Conservation (phyloP, 2,888 invertebrate genomes). For the Tachystola acroxantha region DNA sequence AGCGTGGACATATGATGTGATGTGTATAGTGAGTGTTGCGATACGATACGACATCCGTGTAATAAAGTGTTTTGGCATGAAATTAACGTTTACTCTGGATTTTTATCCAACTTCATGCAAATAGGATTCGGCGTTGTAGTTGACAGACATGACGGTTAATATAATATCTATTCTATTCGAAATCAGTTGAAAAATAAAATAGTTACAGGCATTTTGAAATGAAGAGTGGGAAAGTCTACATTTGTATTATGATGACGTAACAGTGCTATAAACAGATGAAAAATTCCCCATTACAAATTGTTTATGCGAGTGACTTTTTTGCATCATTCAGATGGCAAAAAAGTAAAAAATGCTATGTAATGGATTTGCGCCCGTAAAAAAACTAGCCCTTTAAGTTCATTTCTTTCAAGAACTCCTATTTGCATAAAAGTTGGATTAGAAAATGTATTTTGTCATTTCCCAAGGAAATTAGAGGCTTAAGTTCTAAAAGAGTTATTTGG, state of each 20-base stretch:
- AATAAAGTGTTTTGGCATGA: conserved; percentile 4
- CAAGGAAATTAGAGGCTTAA: conserved; percentile 4
- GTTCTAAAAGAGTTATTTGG: background rate
- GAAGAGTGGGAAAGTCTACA: no score
- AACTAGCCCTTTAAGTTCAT: background rate
- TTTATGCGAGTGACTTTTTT: no score
- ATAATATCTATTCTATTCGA: no score
- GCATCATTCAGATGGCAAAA: no score
- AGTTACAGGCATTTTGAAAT: no score
- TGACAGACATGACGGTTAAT: no score
- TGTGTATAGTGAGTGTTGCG: conserved; percentile 33
- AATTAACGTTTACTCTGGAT: background rate
- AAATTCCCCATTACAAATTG: no score
- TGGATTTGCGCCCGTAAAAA: background rate
- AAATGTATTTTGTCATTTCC: conserved; percentile 1
- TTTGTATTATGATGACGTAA: no score
- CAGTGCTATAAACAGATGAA: no score
- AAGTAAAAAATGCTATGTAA: no score
- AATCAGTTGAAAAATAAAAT: no score
- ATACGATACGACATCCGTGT: conserved; percentile 2
- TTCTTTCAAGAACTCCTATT: background rate
- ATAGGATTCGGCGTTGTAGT: background rate
- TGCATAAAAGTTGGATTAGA: background rate
- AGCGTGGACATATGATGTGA: conserved; percentile 42
- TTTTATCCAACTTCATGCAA: background rate